These are phyloP conservation scores for Macrosiphum euphorbiae DNA, from an alignment of 2,888 invertebrate species.

Conservation along the genomic window DNA sequence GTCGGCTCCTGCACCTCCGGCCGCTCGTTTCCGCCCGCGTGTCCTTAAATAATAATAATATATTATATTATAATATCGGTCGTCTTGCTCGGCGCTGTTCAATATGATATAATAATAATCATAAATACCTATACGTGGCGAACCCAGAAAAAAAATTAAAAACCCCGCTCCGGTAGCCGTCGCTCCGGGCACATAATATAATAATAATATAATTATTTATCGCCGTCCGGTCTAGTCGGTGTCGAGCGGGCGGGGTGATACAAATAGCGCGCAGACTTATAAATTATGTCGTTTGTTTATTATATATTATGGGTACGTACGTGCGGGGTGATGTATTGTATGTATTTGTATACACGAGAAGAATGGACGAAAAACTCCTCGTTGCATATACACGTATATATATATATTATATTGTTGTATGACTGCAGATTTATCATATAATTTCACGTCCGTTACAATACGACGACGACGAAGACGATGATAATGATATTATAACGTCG, in stretches of 20 bases:
- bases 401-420: neutral
- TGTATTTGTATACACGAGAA: neutral
- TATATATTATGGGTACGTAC: neutral
- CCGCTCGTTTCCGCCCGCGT: neutral
- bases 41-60: neutral
- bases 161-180: neutral
- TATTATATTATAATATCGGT: neutral
- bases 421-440: neutral
- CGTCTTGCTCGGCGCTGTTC: neutral
- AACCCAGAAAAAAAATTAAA: neutral
- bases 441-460: neutral
- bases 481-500: neutral
- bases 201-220: slow-evolving; percentile 5
- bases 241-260: neutral
- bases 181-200: neutral
- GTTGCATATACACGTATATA: neutral
- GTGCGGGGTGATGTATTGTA: neutral
- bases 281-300: neutral
- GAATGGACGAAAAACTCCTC: slow-evolving; percentile 2
- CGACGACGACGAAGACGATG: neutral
- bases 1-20: neutral
- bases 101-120: neutral
- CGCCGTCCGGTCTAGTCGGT: neutral
- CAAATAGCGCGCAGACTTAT: slow-evolving; percentile 11
- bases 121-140: neutral